Base-by-base conservation (phyloP, 1,140 invertebrate species). In the Drosophila bocqueti region DNA sequence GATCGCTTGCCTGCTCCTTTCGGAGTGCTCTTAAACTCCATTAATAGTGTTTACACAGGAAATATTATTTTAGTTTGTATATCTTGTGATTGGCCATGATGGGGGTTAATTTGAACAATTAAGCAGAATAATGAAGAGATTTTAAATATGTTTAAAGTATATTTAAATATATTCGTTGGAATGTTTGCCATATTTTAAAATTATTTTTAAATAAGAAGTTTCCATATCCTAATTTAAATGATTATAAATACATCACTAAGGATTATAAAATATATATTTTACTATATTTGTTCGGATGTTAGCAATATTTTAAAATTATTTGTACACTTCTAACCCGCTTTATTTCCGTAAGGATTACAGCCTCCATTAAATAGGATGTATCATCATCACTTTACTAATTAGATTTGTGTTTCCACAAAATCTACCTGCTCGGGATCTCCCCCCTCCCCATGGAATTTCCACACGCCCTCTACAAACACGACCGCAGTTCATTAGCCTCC, bases 401-500 rank as follows among this genome's bases (percentile, higher is more conserved):
- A 73, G 67, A 73, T 73, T 73, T 50, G 43, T 43, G 43, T 34
- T 57, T 36, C 24, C 57, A 45, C 16, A 45, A 59, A 34, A 36
- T 63, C 71, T 89, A 86, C 81, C 84, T 86, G 79, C 55, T 54
- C 42, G 40, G 45, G 50, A 26, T 26, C 47, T 58, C 11, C 40
- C 21, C 43, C 46, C 54, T 52, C 3, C n/a, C 11, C n/a, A 11
- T 1, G 16, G 29, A 54, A n/a, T 24, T 24, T 49, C 58, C 31
- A 42, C 43, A 5, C 47, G 34, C 50, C 46, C n/a, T 45, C 21
- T 16, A 15, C 38, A 60, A 47, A 46, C 38, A 36, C 29, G 45
- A 46, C 38, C 52, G 42, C 77, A 67, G 74, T 79, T 89, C 85
- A 89, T 89, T 89, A 89, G 81, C 79, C 81, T 71, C 78, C 62